Conservation (phyloP, 2,888 invertebrate genomes). For the Rhabditoides inermis region DNA sequence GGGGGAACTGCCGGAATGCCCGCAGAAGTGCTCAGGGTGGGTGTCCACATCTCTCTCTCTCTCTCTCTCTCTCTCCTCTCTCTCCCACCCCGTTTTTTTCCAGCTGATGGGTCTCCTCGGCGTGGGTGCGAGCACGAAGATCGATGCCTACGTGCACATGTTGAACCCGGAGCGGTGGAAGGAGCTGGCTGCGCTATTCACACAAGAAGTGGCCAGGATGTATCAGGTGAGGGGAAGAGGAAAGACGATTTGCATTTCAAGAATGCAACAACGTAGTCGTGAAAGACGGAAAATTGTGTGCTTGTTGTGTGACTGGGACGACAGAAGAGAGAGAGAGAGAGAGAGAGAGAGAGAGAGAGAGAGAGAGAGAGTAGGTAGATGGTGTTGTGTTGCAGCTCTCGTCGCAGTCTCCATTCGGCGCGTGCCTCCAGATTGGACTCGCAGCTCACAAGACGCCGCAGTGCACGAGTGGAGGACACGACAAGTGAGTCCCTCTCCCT, state of each 20-base stretch:
- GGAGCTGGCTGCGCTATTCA: conserved; percentile 76
- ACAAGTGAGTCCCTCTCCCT: too few species aligned
- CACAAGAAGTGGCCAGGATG: conserved; percentile 83
- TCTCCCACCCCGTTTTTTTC: conserved; percentile 1
- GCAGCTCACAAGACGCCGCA: conserved; percentile 85
- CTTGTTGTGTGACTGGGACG: too few species aligned
- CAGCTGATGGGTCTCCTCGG: conserved; percentile 32
- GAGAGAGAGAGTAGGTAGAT: too few species aligned
- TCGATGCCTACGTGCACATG: conserved; percentile 56
- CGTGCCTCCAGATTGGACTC: conserved; percentile 81
- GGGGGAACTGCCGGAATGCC: not conserved
- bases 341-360: too few species aligned
- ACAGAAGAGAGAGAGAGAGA: too few species aligned
- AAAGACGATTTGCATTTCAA: too few species aligned
- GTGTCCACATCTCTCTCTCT: not conserved
- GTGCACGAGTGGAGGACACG: too few species aligned
- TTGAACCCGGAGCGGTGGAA: conserved; percentile 70
- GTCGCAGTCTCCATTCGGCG: conserved; percentile 80
- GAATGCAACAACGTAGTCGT: too few species aligned
- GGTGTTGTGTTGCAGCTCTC: conserved; percentile 61
- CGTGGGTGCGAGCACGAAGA: conserved; percentile 8
- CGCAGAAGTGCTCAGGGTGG: too few species aligned
- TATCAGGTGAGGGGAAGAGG: conserved; percentile 72
- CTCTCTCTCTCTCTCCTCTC: not conserved
- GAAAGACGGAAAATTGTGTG: too few species aligned